phyloP scores from a whole-genome alignment of 1,140 invertebrate species.

The Coenobita brevimanus region DNA sequence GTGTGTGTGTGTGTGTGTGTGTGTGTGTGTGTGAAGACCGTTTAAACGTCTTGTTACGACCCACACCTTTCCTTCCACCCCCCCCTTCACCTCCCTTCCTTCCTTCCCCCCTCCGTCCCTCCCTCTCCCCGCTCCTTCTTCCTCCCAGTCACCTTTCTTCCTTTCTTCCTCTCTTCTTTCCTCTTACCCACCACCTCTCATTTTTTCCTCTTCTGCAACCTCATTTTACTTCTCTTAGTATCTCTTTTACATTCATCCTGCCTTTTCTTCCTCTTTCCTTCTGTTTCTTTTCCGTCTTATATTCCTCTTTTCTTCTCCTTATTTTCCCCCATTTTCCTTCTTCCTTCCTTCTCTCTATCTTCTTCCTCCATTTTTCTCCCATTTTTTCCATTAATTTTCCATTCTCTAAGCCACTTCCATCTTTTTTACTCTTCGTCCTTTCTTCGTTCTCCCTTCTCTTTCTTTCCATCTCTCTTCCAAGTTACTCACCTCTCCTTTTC shows the following conservation, averaged over 20 bases:
- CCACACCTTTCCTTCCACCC: neutral
- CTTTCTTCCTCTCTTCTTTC: neutral
- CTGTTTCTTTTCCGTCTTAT: no score
- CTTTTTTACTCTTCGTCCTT: no score
- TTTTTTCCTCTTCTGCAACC: neutral
- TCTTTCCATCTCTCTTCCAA: no score
- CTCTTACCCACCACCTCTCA: neutral
- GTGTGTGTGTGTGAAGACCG: neutral
- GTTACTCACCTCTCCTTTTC: no score
- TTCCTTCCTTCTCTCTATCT: neutral
- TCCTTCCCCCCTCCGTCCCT: neutral
- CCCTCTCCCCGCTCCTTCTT: neutral
- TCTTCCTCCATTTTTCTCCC: neutral
- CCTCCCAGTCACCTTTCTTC: neutral
- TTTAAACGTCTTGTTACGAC: no score
- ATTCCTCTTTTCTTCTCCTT: neutral
- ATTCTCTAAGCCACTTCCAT: no score
- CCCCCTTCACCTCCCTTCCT: neutral
- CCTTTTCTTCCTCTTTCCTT: slow-evolving; percentile 31
- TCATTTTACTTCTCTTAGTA: neutral
- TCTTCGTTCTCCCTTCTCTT: no score
- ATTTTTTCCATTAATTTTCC: no score
- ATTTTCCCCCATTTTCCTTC: neutral
- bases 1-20: slow-evolving; percentile 1
- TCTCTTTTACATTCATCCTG: neutral